phyloP scores from a whole-genome alignment of 2,113 vertebrate species.

The Vulpes lagopus region DNA sequence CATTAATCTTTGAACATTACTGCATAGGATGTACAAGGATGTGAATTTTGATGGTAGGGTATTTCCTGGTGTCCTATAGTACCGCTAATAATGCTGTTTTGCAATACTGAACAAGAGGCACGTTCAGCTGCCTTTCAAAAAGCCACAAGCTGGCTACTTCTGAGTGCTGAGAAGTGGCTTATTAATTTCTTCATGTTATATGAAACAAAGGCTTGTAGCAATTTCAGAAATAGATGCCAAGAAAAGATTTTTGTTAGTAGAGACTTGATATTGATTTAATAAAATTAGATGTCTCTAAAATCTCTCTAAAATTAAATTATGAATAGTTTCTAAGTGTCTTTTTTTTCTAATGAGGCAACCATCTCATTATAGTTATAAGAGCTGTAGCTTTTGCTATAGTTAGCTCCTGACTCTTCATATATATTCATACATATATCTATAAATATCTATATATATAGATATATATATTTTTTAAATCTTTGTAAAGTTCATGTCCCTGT shows the following conservation, averaged over 20 bases:
- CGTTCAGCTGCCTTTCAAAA: background rate
- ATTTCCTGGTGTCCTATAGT: slow-evolving; percentile 65
- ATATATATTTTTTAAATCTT: background rate
- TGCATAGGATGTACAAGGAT: slow-evolving; percentile 54
- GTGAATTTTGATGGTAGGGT: slow-evolving; percentile 70
- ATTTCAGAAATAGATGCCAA: background rate
- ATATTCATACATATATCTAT: background rate
- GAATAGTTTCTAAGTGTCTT: background rate
- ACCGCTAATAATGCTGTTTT: slow-evolving; percentile 60
- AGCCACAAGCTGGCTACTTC: background rate
- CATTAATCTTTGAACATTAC: slow-evolving; percentile 54
- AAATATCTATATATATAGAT: no score
- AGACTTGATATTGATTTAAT: background rate
- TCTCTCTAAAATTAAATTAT: slow-evolving; percentile 31
- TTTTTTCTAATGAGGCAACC: background rate
- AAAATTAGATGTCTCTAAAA: slow-evolving; percentile 32
- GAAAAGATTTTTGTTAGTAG: slow-evolving; percentile 14
- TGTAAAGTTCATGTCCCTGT: background rate
- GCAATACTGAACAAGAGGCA: background rate
- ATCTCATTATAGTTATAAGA: background rate
- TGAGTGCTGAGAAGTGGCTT: background rate
- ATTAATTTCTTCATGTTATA: background rate
- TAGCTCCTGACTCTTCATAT: background rate
- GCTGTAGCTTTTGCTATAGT: background rate
- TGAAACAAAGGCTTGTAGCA: background rate